These are phyloP conservation scores for Hemibagrus guttatus DNA, from an alignment of 2,797 vertebrate genomes.

Conservation along the genomic window DNA sequence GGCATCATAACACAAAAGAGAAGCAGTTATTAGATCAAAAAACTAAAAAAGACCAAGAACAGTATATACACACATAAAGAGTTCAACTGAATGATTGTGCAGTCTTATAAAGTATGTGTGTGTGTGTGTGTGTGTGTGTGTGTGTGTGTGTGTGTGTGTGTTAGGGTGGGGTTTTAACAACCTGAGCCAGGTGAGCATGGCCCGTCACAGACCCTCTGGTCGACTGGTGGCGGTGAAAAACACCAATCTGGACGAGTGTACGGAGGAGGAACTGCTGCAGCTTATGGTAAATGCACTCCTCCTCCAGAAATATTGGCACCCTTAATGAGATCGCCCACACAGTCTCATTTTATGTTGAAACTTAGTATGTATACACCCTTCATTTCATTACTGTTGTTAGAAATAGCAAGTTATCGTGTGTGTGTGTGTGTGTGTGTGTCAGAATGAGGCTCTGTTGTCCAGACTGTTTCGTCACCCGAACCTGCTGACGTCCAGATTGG, in stretches of 20 bases:
- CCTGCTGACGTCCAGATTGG: constrained; percentile 88
- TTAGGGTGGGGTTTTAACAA: constrained; percentile 90
- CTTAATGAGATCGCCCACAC: not conserved
- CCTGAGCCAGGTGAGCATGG: constrained; percentile 89
- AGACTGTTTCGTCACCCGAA: constrained; percentile 89
- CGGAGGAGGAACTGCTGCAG: constrained; percentile 89
- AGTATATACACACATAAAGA: not conserved
- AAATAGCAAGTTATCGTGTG: not conserved
- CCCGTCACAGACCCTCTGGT: constrained; percentile 86
- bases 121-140: constrained; percentile 16
- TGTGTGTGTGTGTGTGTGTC: constrained; percentile 31
- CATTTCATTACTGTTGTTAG: not conserved
- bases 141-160: constrained; percentile 45
- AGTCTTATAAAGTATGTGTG: not conserved
- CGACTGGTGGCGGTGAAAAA: constrained; percentile 87
- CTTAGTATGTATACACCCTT: not conserved
- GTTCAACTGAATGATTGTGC: not conserved
- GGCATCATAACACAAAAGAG: not conserved
- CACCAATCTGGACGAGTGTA: constrained; percentile 93
- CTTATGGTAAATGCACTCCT: constrained; percentile 79
- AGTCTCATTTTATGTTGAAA: not conserved
- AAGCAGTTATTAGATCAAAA: not conserved
- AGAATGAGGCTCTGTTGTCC: constrained; percentile 90
- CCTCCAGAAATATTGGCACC: not conserved
- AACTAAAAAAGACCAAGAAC: not conserved